phyloP scores from a whole-genome alignment of 30 jellyfish, hydroid and myxozoan species.

The Chrysaora quinquecirrha region DNA sequence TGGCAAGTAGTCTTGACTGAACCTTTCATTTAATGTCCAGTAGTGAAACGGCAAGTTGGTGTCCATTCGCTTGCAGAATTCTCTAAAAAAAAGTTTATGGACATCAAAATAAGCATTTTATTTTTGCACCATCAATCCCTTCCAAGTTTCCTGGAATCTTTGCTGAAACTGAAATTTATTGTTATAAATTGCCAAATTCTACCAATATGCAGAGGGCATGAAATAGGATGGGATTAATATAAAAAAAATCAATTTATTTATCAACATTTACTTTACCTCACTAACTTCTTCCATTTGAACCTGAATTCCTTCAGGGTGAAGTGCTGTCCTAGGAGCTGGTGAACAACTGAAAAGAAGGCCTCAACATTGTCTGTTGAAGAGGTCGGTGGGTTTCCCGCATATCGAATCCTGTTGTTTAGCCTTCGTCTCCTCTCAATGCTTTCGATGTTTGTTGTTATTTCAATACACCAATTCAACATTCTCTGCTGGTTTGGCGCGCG shows the following conservation, averaged over 20 bases:
- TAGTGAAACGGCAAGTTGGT: not conserved
- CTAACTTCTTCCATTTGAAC: slow-evolving; percentile 21
- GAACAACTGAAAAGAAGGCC: slow-evolving; percentile 9
- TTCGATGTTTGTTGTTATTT: not conserved
- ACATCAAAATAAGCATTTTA: not conserved
- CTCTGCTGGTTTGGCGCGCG: too few species aligned
- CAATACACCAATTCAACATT: too few species aligned
- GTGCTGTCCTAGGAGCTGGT: slow-evolving; percentile 19
- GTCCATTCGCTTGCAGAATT: slow-evolving; percentile 4
- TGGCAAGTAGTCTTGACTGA: not conserved
- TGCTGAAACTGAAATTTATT: not conserved
- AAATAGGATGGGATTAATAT: not conserved
- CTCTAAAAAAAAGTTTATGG: not conserved
- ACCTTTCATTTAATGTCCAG: too few species aligned
- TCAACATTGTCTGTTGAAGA: not conserved
- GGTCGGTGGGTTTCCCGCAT: not conserved
- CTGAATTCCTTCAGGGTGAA: slow-evolving; percentile 30
- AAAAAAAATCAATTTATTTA: too few species aligned
- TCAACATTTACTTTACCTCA: not conserved
- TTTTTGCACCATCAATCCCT: not conserved
- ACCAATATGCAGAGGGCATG: not conserved
- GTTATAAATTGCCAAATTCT: not conserved
- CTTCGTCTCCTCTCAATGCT: not conserved
- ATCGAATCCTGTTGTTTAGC: not conserved
- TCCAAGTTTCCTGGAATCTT: not conserved